Conservation (phyloP, 2,888 invertebrate genomes). For the Creontiades dilutus region DNA sequence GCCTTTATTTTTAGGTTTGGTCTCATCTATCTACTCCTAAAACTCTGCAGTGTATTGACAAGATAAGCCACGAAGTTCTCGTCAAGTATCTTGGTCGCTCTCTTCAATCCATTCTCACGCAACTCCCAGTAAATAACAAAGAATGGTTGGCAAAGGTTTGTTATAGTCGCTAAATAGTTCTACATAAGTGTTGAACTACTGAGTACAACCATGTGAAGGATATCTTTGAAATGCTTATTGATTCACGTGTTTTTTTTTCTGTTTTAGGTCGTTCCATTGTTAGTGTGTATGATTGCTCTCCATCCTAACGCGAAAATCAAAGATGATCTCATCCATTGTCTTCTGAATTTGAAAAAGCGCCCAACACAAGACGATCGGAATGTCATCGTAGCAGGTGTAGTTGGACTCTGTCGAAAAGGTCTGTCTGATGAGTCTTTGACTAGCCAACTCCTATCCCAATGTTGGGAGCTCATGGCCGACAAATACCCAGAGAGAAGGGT, state of each 20-base stretch:
- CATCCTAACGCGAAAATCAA: constrained; percentile 82
- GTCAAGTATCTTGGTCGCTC: constrained; percentile 58
- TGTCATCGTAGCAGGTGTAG: constrained; percentile 78
- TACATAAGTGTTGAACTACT: no score
- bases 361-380: constrained; percentile 84
- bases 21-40: constrained; percentile 49
- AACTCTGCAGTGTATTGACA: constrained; percentile 38
- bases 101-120: constrained; percentile 49
- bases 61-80: constrained; percentile 47
- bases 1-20: constrained; percentile 57
- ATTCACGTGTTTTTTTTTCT: neutral
- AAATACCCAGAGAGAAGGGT: constrained; percentile 84
- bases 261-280: constrained; percentile 82
- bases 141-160: constrained; percentile 60
- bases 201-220: no score
- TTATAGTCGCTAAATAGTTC: neutral
- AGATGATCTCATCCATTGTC: constrained; percentile 83
- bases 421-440: constrained; percentile 49
- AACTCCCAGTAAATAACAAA: constrained; percentile 60
- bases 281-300: constrained; percentile 82
- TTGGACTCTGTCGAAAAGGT: constrained; percentile 39
- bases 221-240: no score
- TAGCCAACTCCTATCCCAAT: constrained; percentile 84
- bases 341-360: constrained; percentile 86
- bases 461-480: constrained; percentile 86